A percentile compares a stretch with the other conserved stretches of the same genome.
These are phyloP conservation scores for Dendrolimus kikuchii DNA, from an alignment of 1,140 invertebrate species.

Conservation along the genomic window DNA sequence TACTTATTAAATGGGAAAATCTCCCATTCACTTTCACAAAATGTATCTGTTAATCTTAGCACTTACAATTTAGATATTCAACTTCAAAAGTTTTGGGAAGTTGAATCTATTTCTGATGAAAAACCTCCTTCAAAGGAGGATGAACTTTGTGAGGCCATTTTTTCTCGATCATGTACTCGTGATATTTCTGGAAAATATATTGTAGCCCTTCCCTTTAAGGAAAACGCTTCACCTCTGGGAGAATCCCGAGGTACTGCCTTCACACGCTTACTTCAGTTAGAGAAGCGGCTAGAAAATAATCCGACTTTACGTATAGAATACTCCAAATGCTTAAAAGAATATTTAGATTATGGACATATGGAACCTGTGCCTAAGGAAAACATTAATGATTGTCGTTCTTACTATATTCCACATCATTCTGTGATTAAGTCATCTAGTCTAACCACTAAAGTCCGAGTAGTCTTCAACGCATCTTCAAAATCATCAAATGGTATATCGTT, in stretches of 20 bases:
- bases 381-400: not conserved
- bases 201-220: not conserved
- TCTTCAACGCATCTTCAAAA: slow-evolving; percentile 36
- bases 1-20: slow-evolving; percentile 5
- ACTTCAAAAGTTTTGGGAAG: slow-evolving; percentile 7
- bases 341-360: slow-evolving; percentile 6
- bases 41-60: not conserved
- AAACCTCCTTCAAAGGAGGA: slow-evolving; percentile 2
- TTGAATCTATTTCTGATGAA: slow-evolving; percentile 7
- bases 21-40: not conserved
- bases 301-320: slow-evolving; percentile 3
- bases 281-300: not conserved
- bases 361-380: not conserved
- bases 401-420: slow-evolving; percentile 5
- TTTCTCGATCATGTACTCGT: slow-evolving; percentile 3
- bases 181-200: slow-evolving; percentile 2
- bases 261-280: not conserved
- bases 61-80: not conserved
- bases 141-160: slow-evolving; percentile 4
- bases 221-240: slow-evolving; percentile 5
- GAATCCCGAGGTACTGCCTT: slow-evolving; percentile 2
- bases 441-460: slow-evolving; percentile 21
- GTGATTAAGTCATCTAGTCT: slow-evolving; percentile 1
- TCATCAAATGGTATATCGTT: slow-evolving; percentile 23
- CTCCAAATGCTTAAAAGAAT: slow-evolving; percentile 4